phyloP scores from a whole-genome alignment of 2,113 vertebrate genomes.

The Dipodomys ordii region DNA sequence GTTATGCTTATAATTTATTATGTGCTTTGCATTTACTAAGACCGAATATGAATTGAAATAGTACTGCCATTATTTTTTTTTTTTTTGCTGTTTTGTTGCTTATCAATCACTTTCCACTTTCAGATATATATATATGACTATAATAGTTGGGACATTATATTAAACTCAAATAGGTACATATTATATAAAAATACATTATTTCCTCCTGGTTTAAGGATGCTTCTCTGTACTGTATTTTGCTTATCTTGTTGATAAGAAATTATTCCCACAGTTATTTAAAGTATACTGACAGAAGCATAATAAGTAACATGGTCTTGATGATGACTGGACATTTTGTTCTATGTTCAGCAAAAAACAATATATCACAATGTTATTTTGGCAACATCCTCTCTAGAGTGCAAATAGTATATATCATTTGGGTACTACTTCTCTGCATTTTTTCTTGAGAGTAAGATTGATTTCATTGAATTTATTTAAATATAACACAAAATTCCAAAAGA shows the following conservation, averaged over 20 bases:
- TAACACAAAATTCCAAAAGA: conserved; percentile 4
- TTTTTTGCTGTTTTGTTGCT: conserved; percentile 8
- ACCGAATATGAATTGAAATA: conserved; percentile 40
- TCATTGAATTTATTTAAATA: neutral
- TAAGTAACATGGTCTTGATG: neutral
- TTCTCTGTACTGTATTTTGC: neutral
- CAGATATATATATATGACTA: neutral
- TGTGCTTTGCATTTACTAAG: conserved; percentile 43
- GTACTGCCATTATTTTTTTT: neutral
- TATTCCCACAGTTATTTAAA: neutral
- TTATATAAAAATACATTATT: conserved; percentile 17
- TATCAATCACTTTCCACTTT: conserved; percentile 17
- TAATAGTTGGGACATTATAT: neutral
- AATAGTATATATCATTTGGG: neutral
- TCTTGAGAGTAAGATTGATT: neutral
- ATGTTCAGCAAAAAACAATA: neutral
- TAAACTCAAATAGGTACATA: neutral
- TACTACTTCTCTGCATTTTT: neutral
- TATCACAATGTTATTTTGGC: neutral
- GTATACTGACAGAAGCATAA: conserved; percentile 14
- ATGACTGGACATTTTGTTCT: conserved; percentile 5
- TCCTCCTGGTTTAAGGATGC: neutral
- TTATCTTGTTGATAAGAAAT: conserved; percentile 10
- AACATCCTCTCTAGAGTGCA: conserved; percentile 23
- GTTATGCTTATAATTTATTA: conserved; percentile 19